A percentile compares a stretch with the other conserved stretches of the same genome.
Conservation (phyloP, 2,797 vertebrate genomes). For the Sorex maritimensis region DNA sequence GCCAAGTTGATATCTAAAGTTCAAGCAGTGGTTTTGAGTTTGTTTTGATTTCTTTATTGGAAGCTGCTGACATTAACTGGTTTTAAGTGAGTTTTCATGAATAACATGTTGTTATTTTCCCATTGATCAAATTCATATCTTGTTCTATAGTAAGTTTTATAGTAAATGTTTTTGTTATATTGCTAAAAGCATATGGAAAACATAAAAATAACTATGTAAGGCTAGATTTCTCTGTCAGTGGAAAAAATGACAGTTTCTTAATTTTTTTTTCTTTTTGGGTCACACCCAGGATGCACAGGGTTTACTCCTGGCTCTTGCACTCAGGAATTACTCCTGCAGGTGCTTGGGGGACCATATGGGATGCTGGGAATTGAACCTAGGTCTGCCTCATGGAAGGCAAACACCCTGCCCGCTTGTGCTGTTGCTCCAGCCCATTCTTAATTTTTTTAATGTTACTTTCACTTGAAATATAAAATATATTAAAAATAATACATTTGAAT, state of each 20-base stretch:
- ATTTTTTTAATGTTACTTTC: conserved; percentile 20
- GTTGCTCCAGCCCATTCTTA: too few species aligned
- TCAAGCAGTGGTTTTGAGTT: not conserved
- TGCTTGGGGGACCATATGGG: too few species aligned
- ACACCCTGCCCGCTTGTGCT: not conserved
- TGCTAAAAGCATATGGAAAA: conserved; percentile 61
- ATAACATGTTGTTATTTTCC: not conserved
- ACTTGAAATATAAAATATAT: conserved; percentile 3
- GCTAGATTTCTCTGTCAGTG: conserved; percentile 30
- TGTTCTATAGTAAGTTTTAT: not conserved
- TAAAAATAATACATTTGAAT: not conserved
- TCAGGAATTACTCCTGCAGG: too few species aligned
- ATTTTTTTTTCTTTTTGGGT: not conserved
- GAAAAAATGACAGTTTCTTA: conserved; percentile 32
- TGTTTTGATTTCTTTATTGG: conserved; percentile 47
- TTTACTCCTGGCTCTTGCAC: too few species aligned
- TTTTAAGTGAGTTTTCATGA: conserved; percentile 34
- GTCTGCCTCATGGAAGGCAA: too few species aligned
- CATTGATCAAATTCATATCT: not conserved
- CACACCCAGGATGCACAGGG: too few species aligned
- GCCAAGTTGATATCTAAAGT: not conserved
- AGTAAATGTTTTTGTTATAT: not conserved
- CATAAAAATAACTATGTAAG: conserved; percentile 46
- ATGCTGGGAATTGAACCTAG: too few species aligned
- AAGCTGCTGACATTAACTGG: not conserved